Percentiles rank a stretch among this genome's conserved stretches.
phyloP scores from a whole-genome alignment of 1,140 invertebrate species.

The Drosophila burlai region DNA sequence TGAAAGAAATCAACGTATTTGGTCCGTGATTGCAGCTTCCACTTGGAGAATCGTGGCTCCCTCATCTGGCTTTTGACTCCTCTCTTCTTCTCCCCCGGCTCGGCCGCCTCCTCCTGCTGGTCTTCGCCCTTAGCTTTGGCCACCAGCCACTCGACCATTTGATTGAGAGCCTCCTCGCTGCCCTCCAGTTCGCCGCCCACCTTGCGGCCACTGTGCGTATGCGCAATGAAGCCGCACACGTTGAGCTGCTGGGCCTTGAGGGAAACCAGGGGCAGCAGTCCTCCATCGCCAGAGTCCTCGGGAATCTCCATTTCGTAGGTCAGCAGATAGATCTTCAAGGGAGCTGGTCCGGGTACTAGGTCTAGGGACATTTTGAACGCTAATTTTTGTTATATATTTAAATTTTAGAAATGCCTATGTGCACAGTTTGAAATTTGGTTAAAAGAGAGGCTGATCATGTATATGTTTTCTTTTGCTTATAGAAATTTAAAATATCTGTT shows the following conservation, averaged over 20 bases:
- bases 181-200: constrained; percentile 58
- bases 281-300: background rate
- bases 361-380: constrained; percentile 20
- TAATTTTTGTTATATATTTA: no score
- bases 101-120: background rate
- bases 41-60: constrained; percentile 27
- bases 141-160: constrained; percentile 54
- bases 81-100: background rate
- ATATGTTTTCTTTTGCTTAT: no score
- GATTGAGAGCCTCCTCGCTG: constrained; percentile 12
- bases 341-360: constrained; percentile 1
- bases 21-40: constrained; percentile 32
- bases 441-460: background rate
- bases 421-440: background rate
- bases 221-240: constrained; percentile 56
- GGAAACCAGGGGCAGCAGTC: constrained; percentile 17
- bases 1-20: constrained; percentile 64
- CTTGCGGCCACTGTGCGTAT: constrained; percentile 48
- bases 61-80: constrained; percentile 16
- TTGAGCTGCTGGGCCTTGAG: constrained; percentile 44
- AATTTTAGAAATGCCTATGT: background rate
- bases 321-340: constrained; percentile 24
- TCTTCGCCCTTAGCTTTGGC: constrained; percentile 5
- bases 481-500: no score
- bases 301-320: constrained; percentile 36